Evolutionary conservation across 23 tunicate species (phyloP), one percentile per base, ranked within the genome.

Genomic region (Halocynthia aurantium): DNA sequence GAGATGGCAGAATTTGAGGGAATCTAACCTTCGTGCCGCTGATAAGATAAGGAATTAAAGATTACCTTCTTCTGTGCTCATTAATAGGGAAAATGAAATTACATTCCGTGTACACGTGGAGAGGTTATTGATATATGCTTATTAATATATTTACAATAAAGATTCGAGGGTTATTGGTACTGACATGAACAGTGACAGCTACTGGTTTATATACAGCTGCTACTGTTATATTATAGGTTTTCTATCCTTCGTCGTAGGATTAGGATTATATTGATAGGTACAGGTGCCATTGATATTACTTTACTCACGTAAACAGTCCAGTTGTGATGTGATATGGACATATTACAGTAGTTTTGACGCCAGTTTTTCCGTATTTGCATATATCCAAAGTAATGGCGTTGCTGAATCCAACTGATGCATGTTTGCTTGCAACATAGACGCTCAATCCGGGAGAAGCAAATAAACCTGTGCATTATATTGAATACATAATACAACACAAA

Each of bases 401-500:
- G 61, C 77, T 84, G 15, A 93, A 77, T n/a, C 91, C 92, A 54
- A 86, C 98, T 6, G 85, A 78, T 7, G 93, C 98, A 55, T 82
- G 87, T 80, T 93, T 93, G 68, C 88, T 81, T 17, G 98, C 50
- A 68, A 78, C 52, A 66, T 93, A 93, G 57, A 78, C 91, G 5
- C 93, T 85, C 93, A 93, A 73, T 7, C 98, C 98, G 50, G 98
- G 82, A 20, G 81, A 55, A 17, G 92, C 81, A 74, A 93, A 86
- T 50, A 86, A 75, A 40, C 98, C 98, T 85, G 55, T 12, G 2
- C 1, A 21, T 18, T 58, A 76, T 76, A 61, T 40, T 53, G 10
- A 17, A 20, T 76, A 61, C 20, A 76, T 18, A 62, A n/a, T 17
- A 61, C 67, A 2, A 22, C 4, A 13, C 13, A 2, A 51, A 52